phyloP scores from a whole-genome alignment of 2,888 invertebrate species.

The Andrena camellia region DNA sequence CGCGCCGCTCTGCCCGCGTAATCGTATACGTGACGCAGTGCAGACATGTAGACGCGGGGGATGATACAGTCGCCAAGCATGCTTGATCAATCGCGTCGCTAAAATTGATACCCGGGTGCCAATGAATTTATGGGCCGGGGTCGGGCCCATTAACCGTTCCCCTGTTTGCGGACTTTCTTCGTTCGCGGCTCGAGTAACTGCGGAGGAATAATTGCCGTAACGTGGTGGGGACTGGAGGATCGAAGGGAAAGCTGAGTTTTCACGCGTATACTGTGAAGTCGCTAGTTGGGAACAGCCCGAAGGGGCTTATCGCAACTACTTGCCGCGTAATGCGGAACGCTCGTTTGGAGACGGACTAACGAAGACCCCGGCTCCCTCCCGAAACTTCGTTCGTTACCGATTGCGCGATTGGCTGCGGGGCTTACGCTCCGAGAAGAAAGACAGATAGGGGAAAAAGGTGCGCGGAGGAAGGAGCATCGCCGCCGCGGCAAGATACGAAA shows the following conservation, averaged over 20 bases:
- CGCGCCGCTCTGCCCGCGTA: slow-evolving; percentile 32
- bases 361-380: slow-evolving; percentile 39
- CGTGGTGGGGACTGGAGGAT: not conserved
- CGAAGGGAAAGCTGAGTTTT: slow-evolving; percentile 18
- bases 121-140: slow-evolving; percentile 9
- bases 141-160: not conserved
- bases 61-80: slow-evolving; percentile 44
- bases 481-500: slow-evolving; percentile 38
- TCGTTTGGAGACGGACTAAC: slow-evolving; percentile 53
- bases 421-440: slow-evolving; percentile 17
- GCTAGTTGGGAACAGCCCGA: slow-evolving; percentile 40
- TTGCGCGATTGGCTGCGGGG: slow-evolving; percentile 46
- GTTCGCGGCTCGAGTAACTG: not conserved
- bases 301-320: slow-evolving; percentile 60
- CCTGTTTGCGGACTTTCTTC: not conserved
- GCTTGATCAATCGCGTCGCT: slow-evolving; percentile 44
- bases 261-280: slow-evolving; percentile 32
- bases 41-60: slow-evolving; percentile 49
- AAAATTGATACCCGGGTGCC: slow-evolving; percentile 22
- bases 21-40: slow-evolving; percentile 61
- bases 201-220: not conserved
- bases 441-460: not conserved
- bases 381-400: slow-evolving; percentile 64
- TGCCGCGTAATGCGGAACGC: slow-evolving; percentile 41
- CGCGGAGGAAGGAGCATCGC: not conserved